Evolutionary conservation across 35 echinoderm and acorn worm species (phyloP).

Genomic region (Patiria miniata): DNA sequence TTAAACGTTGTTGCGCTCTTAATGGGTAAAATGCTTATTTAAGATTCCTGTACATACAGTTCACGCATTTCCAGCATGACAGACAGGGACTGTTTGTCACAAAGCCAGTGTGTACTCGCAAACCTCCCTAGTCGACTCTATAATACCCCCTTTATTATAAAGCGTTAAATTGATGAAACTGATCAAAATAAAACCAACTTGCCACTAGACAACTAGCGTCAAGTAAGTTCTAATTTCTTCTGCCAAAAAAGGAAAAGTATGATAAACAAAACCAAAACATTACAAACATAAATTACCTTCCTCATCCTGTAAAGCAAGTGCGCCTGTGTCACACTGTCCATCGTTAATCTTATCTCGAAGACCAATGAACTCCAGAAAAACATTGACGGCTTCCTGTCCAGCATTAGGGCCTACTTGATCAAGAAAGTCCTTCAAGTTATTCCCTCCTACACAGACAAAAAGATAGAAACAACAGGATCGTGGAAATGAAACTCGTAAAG

Average conservation of each 20-base stretch:
- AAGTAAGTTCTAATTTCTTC: no score
- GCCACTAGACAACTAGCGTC: no score
- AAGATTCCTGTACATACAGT: no score
- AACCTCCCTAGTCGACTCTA: background rate
- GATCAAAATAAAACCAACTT: background rate
- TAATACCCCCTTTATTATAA: background rate
- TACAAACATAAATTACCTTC: background rate
- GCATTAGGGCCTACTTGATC: background rate
- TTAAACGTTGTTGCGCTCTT: background rate
- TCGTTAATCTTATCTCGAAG: background rate
- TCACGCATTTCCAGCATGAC: no score
- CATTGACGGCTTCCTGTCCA: background rate
- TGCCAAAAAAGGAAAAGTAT: no score
- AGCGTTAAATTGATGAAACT: background rate
- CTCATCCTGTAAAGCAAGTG: background rate
- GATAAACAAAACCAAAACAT: background rate
- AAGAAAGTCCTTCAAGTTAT: background rate
- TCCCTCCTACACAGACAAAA: background rate
- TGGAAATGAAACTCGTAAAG: background rate
- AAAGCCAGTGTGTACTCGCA: background rate
- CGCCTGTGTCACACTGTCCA: background rate
- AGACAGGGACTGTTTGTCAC: no score
- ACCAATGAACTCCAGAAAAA: constrained; percentile 25
- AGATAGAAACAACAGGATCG: background rate
- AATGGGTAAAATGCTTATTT: no score